Evolutionary conservation across 2,797 vertebrate species (phyloP).

Genomic region (Coregonus suidteri): DNA sequence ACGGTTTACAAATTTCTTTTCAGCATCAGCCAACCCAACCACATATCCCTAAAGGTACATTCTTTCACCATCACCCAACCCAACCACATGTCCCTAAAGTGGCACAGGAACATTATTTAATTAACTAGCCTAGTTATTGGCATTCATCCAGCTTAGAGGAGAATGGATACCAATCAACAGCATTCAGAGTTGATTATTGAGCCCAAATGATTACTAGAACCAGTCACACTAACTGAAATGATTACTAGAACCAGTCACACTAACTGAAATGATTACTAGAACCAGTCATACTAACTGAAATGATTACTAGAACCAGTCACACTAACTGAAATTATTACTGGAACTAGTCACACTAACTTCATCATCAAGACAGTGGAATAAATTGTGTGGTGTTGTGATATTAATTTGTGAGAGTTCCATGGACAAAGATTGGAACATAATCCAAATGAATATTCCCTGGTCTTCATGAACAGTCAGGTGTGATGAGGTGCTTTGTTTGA

Average conservation of each 20-base stretch:
- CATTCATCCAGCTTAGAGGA: background rate
- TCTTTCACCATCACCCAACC: conserved; percentile 8
- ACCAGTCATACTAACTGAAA: too few species aligned
- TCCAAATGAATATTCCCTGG: background rate
- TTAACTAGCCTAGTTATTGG: too few species aligned
- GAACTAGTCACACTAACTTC: too few species aligned
- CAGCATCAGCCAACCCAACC: conserved; percentile 14
- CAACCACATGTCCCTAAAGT: background rate
- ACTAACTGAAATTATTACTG: too few species aligned
- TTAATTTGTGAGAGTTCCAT: background rate
- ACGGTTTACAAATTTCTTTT: conserved; percentile 16
- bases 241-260: too few species aligned
- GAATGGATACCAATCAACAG: background rate
- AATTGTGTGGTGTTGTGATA: background rate
- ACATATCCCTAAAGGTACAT: background rate
- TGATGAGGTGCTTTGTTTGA: background rate
- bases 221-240: too few species aligned
- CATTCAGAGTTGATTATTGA: background rate
- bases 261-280: too few species aligned
- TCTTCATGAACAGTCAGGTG: background rate
- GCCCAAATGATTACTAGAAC: background rate
- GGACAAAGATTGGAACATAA: background rate
- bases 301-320: too few species aligned
- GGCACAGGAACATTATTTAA: background rate
- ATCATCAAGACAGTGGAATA: background rate